Conservation (phyloP, 2,888 invertebrate species). For the Hartigia nigra region DNA sequence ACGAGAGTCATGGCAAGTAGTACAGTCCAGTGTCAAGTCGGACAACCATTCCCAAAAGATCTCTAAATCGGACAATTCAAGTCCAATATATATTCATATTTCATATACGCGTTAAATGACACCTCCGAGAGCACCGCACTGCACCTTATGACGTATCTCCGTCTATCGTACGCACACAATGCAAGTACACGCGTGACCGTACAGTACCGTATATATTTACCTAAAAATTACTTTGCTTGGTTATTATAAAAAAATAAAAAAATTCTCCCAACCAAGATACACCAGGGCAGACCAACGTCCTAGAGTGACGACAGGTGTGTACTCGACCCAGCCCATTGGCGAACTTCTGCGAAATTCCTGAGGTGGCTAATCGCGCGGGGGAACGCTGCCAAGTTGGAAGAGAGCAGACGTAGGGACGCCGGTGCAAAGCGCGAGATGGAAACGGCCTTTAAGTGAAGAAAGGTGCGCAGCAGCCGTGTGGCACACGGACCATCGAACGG, state of each 20-base stretch:
- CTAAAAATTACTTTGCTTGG: background rate
- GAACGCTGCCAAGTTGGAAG: background rate
- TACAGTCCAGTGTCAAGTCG: background rate
- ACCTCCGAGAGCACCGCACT: background rate
- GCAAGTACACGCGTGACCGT: background rate
- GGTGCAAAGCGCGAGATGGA: background rate
- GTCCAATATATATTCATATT: background rate
- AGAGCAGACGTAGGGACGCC: background rate
- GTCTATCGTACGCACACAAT: background rate
- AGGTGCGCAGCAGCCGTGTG: background rate
- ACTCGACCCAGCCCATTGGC: background rate
- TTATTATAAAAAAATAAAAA: background rate
- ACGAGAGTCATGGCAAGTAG: background rate
- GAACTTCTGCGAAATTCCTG: background rate
- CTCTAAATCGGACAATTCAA: background rate
- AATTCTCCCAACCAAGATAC: background rate
- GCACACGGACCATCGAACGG: background rate
- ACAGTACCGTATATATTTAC: background rate
- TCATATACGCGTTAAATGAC: background rate
- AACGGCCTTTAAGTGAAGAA: background rate
- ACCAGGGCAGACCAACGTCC: background rate
- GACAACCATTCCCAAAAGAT: background rate
- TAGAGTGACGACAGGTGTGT: background rate
- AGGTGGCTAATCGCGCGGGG: background rate
- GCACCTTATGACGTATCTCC: background rate